These are phyloP conservation scores for Muscina levida DNA, from an alignment of 2,888 invertebrate species.

Conservation along the genomic window DNA sequence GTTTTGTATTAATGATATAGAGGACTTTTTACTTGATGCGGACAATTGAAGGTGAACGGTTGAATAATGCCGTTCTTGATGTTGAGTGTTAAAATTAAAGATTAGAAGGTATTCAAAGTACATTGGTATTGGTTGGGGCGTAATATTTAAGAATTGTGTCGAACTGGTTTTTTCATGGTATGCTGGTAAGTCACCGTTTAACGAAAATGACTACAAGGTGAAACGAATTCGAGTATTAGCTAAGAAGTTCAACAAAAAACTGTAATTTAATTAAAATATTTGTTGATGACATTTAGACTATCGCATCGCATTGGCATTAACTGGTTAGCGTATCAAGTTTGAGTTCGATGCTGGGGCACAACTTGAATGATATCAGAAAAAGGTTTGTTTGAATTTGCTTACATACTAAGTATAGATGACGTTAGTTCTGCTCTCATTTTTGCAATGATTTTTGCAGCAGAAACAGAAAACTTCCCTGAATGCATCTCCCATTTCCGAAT, in stretches of 20 bases:
- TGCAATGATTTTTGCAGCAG: slow-evolving; percentile 58
- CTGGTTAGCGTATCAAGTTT: background rate
- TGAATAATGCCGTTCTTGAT: slow-evolving; percentile 61
- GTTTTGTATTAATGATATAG: slow-evolving; percentile 48
- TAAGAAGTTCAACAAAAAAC: too few relatives aligned
- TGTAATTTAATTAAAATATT: too few relatives aligned
- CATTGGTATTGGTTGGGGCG: too few relatives aligned
- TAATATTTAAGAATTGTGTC: too few relatives aligned
- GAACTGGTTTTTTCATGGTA: too few relatives aligned
- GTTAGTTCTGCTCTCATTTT: slow-evolving; percentile 33
- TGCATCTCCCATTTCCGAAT: slow-evolving; percentile 46
- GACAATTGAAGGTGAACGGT: slow-evolving; percentile 73
- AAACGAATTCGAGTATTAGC: too few relatives aligned
- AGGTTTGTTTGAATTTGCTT: slow-evolving; percentile 43
- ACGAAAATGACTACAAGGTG: too few relatives aligned
- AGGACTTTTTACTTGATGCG: slow-evolving; percentile 74
- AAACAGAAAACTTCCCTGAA: slow-evolving; percentile 57
- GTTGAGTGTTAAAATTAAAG: too few relatives aligned
- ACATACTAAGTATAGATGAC: slow-evolving; percentile 13
- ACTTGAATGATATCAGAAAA: slow-evolving; percentile 47
- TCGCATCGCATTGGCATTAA: too few relatives aligned
- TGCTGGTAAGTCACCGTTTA: too few relatives aligned
- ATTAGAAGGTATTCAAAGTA: too few relatives aligned
- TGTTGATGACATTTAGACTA: too few relatives aligned
- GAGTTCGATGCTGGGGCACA: slow-evolving; percentile 39